A percentile compares a stretch with the other conserved stretches of the same genome.
These are phyloP conservation scores for Arnoldichthys spilopterus DNA, from an alignment of 2,797 vertebrate genomes.

Conservation along the genomic window DNA sequence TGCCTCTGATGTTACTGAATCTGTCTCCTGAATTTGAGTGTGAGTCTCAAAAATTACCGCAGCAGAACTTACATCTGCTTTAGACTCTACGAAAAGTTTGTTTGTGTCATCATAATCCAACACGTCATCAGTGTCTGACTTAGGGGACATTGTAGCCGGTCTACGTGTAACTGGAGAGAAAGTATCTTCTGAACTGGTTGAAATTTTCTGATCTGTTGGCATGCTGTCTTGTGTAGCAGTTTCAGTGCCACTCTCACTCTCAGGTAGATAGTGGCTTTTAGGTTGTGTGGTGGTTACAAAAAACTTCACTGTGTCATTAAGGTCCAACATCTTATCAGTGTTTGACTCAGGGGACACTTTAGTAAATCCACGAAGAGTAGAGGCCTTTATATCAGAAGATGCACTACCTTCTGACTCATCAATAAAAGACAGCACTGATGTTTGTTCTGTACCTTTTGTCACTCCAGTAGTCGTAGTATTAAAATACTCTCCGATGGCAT, in stretches of 20 bases:
- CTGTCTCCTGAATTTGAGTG: neutral
- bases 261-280: neutral
- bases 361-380: neutral
- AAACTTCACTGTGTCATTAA: conserved; percentile 7
- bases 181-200: neutral
- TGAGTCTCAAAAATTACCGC: neutral
- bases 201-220: neutral
- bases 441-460: neutral
- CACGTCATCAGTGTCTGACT: neutral
- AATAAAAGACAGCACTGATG: neutral
- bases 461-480: neutral
- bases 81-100: conserved; percentile 12
- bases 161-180: neutral
- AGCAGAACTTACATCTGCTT: conserved; percentile 3
- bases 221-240: neutral
- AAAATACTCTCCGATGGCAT: neutral
- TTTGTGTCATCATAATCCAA: conserved; percentile 3
- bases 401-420: neutral
- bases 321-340: neutral
- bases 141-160: neutral
- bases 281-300: neutral
- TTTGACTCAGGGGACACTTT: neutral
- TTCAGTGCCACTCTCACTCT: neutral
- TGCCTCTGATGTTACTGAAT: conserved; percentile 10
- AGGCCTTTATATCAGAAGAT: neutral